These are phyloP conservation scores for Leptocoma aspasia DNA, from an alignment of 2,113 vertebrate genomes.

Conservation along the genomic window DNA sequence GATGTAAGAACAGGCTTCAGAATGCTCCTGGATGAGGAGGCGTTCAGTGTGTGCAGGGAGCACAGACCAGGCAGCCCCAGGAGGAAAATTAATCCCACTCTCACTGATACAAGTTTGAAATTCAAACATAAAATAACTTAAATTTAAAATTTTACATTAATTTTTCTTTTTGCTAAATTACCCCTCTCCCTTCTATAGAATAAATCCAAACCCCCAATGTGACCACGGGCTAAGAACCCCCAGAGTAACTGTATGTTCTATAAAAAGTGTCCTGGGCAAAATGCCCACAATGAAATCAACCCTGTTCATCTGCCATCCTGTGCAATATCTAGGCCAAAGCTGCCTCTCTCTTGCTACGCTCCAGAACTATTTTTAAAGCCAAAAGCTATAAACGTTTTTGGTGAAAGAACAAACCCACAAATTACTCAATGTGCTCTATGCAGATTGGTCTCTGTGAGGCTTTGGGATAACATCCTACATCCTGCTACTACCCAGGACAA, in stretches of 20 bases:
- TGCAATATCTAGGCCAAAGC: constrained; percentile 69
- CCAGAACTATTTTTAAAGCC: constrained; percentile 79
- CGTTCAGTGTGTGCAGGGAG: not conserved
- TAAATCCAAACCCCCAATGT: constrained; percentile 57
- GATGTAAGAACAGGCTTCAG: constrained; percentile 6
- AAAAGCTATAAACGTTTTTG: constrained; percentile 85
- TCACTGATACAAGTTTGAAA: not conserved
- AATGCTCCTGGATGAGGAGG: not conserved
- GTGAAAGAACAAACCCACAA: constrained; percentile 81
- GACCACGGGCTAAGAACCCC: constrained; percentile 62
- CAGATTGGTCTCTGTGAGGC: constrained; percentile 62
- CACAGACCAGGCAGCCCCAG: not conserved
- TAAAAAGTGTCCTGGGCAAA: constrained; percentile 80
- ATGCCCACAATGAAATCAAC: constrained; percentile 77
- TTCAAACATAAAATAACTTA: not conserved
- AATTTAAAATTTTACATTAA: not conserved
- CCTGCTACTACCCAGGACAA: constrained; percentile 76
- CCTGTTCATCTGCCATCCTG: constrained; percentile 78
- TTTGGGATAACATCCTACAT: constrained; percentile 48
- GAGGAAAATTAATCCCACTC: not conserved
- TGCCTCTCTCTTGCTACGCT: constrained; percentile 68
- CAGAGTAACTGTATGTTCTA: constrained; percentile 77
- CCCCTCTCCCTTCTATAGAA: constrained; percentile 53
- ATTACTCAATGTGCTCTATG: constrained; percentile 80
- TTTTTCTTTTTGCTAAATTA: not conserved